Base-by-base conservation (phyloP, 2,888 invertebrate species). In the Limnephilus marmoratus region DNA sequence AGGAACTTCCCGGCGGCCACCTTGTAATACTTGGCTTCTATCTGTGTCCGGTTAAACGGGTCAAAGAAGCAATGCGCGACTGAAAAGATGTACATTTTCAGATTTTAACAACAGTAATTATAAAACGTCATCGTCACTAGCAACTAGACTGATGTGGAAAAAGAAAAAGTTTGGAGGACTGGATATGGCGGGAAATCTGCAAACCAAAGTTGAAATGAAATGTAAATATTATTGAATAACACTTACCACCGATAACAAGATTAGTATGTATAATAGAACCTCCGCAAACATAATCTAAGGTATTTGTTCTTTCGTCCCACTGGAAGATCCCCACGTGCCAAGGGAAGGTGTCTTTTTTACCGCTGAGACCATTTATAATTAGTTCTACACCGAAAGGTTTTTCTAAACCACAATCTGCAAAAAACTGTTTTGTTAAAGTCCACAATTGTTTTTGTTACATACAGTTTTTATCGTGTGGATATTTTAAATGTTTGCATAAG, bases 381-480 rank as follows among this genome's bases (percentile, higher is more conserved):
- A 68, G 87, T 9, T 5, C n/a, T 15, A 13, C 11, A 15, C 53
- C 53, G 34, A 68, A 34, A 2, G 53, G 15, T 53, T 68, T 87
- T 34, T 87, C 87, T 12, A 34, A 87, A 31, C 87, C 87, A 34
- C 87, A 87, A 53, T 87, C 87, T 87, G 53, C n/a, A 87, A 18
- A 68, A 68, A 18, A 45, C 12, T 45, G 0, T 45, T 45, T 12
- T 12, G n/a, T 45, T 45, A 45, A 41, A 41, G 45, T 45, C 45
- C 45, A 12, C 45, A 41, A 1, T 41, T 4, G 7, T n/a, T 41
- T 41, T 41, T 41, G 11, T 41, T 9, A 41, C 7, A 9, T 7
- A 41, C 41, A 41, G 41, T 41, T 41, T 41, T 41, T 41, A 41
- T 41, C 41, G 7, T 41, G 41, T 9, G 41, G 7, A 41, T n/a